Evolutionary conservation across 2,888 invertebrate species (phyloP), one percentile per base, ranked within the genome.

Genomic region (Epistrophe eligans): DNA sequence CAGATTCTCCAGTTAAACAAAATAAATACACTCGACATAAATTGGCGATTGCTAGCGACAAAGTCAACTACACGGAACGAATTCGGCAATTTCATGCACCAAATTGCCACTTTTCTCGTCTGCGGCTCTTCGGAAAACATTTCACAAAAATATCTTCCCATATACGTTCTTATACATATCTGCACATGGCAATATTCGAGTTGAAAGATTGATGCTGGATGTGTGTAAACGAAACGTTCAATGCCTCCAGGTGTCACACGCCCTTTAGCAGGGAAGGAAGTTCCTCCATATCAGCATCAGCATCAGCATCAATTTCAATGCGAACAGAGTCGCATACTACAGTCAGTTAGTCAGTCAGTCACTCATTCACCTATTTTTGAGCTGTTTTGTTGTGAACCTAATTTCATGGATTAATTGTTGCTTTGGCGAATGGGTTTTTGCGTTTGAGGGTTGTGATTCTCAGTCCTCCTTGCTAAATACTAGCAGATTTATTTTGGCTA

Each of bases 21-120:
- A 71, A 76, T 88, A 84, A 77, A 84, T 70, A 84, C 60, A 76
- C 80, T 74, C 77, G 32, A 88, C 70, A 80, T 32, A 62, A 57
- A 64, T 73, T 58, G 57, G n/a, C 76, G 58, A 88, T 87, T 76
- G 74, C 79, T 32, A 74, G 67, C 79, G 83, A 66, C 79, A 74
- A 67, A 83, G 83, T 87, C 87, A 87, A 87, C 87, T 87, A 79
- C 88, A 89, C 91, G 90, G 50, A 84, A 90, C 92, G 89, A 92
- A 92, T 91, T 89, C 88, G 89, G 89, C 91, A 92, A 92, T 93
- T 93, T 92, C 91, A 93, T 92, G 93, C 93, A 92, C 92, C 92
- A 92, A 93, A 92, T 92, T 93, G 92, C 90, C 90, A 89, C 90
- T 90, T 91, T 90, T 89, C 87, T 77, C 81, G 52, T 52, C 73